Evolutionary conservation across 2,888 invertebrate species (phyloP), one percentile per base, ranked within the genome.

Genomic region (Ceriagrion tenellum): DNA sequence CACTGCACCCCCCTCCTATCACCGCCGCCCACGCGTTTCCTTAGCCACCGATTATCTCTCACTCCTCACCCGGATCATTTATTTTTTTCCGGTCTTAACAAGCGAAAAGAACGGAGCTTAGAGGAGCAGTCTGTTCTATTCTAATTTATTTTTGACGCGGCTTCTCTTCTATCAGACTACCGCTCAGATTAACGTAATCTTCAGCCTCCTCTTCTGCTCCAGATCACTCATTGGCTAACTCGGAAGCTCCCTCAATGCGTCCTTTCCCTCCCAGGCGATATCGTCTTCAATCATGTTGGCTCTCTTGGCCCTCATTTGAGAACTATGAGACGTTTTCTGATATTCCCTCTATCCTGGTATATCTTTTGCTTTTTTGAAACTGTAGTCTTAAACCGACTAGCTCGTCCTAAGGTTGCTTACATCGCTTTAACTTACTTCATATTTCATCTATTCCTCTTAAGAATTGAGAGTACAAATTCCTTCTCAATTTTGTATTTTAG

Each of bases 51-150:
- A 2, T 35, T 12, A 23, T 56, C 59, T 20, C 55, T 56, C 47
- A 47, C 47, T 55, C 69, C 12, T 55, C 55, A 26, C 59, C 63
- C 16, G 18, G 20, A 35, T 35, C 90, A 30, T 40, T 59, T n/a
- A n/a, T n/a, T 88, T 35, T 47, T 47, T 40, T 91, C 40, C 63
- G 63, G 59, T 91, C 47, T 47, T 91, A 91, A 91, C 91, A 91
- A 91, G 91, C 91, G 88, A 88, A 59, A 59, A 59, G 88, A 88
- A 26, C 40, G 91, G 63, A 8, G 6, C 40, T 30, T 59, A 23
- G 26, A 20, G 26, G 10, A 26, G 35, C 59, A 63, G 91, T 63
- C 91, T 91, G 91, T 91, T 91, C 91, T 63, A 91, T 91, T 91
- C 90, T 30, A 56, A 56, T n/a, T 90, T 56, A 26, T 69, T 69